A percentile compares a stretch with the other conserved stretches of the same genome.
Conservation (phyloP, 1,140 invertebrate genomes). For the Drosophila pectinifera region DNA sequence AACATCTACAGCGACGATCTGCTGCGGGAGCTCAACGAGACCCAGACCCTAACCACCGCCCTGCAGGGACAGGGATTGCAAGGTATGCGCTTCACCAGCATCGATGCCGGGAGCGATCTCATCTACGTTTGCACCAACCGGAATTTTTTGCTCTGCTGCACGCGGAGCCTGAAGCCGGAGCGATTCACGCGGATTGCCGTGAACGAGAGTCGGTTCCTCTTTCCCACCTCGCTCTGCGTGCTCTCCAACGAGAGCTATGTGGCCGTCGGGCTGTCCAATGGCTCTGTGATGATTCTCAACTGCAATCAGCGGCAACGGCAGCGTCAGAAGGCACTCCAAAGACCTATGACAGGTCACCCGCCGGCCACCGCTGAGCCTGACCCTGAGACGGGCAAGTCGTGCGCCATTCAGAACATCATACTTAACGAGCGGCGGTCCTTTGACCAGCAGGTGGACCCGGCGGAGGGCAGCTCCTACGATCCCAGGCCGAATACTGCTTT, state of each 20-base stretch:
- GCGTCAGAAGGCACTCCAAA: constrained; percentile 6
- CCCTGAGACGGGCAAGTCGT: constrained; percentile 76
- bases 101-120: constrained; percentile 69
- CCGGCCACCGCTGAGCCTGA: constrained; percentile 26
- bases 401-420: constrained; percentile 84
- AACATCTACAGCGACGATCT: constrained; percentile 79
- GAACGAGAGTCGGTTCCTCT: constrained; percentile 74
- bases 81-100: constrained; percentile 73
- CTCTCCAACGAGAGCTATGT: constrained; percentile 74
- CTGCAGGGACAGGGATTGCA: constrained; percentile 49
- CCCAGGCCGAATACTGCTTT: constrained; percentile 62
- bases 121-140: constrained; percentile 82
- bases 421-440: constrained; percentile 74
- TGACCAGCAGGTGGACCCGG: constrained; percentile 44
- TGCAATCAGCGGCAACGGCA: constrained; percentile 68
- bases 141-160: constrained; percentile 79
- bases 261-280: constrained; percentile 81
- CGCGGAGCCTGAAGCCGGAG: constrained; percentile 72
- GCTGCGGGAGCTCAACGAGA: constrained; percentile 74
- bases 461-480: constrained; percentile 29
- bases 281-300: constrained; percentile 80
- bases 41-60: constrained; percentile 36
- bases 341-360: constrained; percentile 35
- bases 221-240: constrained; percentile 71
- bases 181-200: constrained; percentile 67